phyloP scores from a whole-genome alignment of 2,113 vertebrate species.

The Murina feae region DNA sequence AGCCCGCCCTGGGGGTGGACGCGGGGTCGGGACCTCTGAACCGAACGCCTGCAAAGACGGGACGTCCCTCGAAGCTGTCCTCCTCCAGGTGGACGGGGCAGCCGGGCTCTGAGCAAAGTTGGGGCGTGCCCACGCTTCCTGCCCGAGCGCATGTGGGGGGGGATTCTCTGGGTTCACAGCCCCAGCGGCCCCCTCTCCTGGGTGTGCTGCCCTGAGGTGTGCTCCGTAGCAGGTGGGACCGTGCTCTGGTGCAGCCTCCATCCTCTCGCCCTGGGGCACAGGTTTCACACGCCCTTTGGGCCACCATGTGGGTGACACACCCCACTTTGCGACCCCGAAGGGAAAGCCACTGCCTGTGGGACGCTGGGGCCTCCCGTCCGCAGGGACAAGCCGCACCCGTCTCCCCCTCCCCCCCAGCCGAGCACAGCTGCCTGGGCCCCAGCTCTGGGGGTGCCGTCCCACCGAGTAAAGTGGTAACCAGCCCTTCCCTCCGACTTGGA shows the following conservation, averaged over 20 bases:
- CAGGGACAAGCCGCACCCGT: neutral
- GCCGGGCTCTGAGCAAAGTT: neutral
- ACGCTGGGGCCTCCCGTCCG: neutral
- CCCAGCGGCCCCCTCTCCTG: neutral
- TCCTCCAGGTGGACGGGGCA: rapidly evolving
- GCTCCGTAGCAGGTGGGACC: too few species aligned
- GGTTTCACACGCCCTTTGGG: too few species aligned
- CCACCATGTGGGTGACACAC: too few species aligned
- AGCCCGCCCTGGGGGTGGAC: too few species aligned
- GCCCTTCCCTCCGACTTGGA: neutral
- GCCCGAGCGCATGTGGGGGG: rapidly evolving
- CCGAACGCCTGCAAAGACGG: rapidly evolving
- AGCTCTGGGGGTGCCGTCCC: neutral
- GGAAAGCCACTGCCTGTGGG: neutral
- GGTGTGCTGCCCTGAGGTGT: too few species aligned
- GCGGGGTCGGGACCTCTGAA: rapidly evolving
- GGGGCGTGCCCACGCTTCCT: rapidly evolving
- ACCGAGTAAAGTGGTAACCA: neutral
- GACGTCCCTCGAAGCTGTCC: neutral
- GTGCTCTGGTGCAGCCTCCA: rapidly evolving
- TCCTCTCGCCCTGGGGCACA: neutral
- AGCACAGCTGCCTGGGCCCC: too few species aligned
- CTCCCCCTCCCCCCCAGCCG: too few species aligned
- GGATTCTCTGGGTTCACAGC: neutral
- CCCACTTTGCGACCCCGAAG: rapidly evolving